Conservation (phyloP, 1,140 invertebrate genomes). For the Semibalanus balanoides region DNA sequence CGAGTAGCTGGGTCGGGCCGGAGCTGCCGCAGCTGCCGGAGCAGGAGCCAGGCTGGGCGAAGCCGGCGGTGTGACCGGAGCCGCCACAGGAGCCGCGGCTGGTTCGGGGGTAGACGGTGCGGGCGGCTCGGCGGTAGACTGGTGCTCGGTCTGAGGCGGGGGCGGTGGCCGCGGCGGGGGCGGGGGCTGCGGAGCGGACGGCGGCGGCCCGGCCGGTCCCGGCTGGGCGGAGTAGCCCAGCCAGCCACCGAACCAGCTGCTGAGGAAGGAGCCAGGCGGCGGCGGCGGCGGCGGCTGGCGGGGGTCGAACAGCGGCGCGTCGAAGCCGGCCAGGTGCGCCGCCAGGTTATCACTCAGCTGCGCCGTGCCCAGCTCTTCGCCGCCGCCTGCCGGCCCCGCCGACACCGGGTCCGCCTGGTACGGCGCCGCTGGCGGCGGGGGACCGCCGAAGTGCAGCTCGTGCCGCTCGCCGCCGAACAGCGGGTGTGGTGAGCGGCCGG, state of each 20-base stretch:
- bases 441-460: not conserved
- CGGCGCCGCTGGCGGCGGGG: too few relatives aligned
- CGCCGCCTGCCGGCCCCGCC: too few relatives aligned
- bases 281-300: not conserved
- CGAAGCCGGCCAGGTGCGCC: not conserved
- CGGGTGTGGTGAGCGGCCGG: not conserved
- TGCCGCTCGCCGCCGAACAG: not conserved
- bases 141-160: too few relatives aligned
- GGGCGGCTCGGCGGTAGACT: too few relatives aligned
- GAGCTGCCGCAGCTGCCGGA: too few relatives aligned
- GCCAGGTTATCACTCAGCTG: not conserved
- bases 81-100: too few relatives aligned
- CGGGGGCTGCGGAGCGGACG: too few relatives aligned
- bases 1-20: not conserved
- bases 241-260: not conserved
- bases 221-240: not conserved
- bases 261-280: not conserved
- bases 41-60: too few relatives aligned
- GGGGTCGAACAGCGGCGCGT: not conserved
- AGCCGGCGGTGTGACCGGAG: too few relatives aligned
- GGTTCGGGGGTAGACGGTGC: too few relatives aligned
- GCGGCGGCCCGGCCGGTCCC: too few relatives aligned
- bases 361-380: not conserved
- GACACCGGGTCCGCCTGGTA: not conserved
- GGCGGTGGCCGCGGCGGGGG: too few relatives aligned